Conservation (phyloP, 2,888 invertebrate species). For the Habrosyne pyritoides region DNA sequence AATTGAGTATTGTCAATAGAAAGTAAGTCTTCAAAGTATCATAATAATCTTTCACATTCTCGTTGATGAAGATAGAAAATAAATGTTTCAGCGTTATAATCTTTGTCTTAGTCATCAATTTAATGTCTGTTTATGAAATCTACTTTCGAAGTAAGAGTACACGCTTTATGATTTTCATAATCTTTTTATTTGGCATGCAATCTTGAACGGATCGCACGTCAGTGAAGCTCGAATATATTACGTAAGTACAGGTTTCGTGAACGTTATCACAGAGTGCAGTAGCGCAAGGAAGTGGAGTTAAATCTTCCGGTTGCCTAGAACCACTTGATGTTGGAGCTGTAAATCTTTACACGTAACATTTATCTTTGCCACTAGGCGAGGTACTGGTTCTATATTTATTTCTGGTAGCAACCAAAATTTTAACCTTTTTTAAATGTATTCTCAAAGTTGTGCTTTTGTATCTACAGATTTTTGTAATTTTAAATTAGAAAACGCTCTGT, state of each 20-base stretch:
- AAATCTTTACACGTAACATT: slow-evolving; percentile 11
- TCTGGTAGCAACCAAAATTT: not conserved
- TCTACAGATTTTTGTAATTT: too few species aligned
- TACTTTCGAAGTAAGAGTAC: not conserved
- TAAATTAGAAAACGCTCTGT: too few species aligned
- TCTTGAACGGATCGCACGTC: slow-evolving; percentile 1
- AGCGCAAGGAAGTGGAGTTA: slow-evolving; percentile 44
- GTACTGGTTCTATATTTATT: not conserved
- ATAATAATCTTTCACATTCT: not conserved
- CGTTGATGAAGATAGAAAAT: not conserved
- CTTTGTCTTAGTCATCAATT: not conserved
- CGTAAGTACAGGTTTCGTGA: slow-evolving; percentile 46
- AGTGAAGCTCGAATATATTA: slow-evolving; percentile 16
- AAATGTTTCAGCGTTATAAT: not conserved
- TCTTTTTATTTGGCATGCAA: slow-evolving; percentile 1
- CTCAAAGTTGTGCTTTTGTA: too few species aligned
- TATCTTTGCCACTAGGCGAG: not conserved
- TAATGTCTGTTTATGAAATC: not conserved
- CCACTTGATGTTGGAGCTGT: slow-evolving; percentile 11
- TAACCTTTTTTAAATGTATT: too few species aligned
- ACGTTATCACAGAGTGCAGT: slow-evolving; percentile 48
- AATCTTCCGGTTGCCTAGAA: slow-evolving; percentile 21
- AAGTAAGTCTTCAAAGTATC: too few species aligned
- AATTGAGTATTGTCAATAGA: not conserved
- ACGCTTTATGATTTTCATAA: not conserved